Base-by-base conservation (phyloP, 1,140 invertebrate species). In the Meloidogyne exigua region DNA sequence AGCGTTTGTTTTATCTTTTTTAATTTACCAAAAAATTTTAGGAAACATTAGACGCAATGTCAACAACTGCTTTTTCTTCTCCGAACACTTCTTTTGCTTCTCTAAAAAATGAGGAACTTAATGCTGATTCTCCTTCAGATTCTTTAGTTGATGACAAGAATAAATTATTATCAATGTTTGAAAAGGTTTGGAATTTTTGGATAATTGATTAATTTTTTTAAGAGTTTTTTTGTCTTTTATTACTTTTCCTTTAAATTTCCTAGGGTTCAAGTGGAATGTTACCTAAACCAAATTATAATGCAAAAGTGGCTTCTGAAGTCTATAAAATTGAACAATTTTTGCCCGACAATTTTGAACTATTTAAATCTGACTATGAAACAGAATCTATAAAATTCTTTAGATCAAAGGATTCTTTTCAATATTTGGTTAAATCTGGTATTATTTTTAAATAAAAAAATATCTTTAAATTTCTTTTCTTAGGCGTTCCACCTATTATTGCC, bases 11-110 rank as follows among this genome's bases (percentile, higher is more conserved):
- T 25, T 26, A 62, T 9, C 15, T 23, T 28, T 64, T 42, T 15
- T 18, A 28, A 73, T 23, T n/a, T 12, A 18, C 13, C 13, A 36
- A 18, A 44, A 28, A 57, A 15, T 18, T 18, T 65, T n/a, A 73
- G 72, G 72, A 73, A n/a, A 73, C 72, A 13, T 12, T 73, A 13
- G 25, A 73, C 11, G 72, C 72, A 39, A 73, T 73, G 72, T 64
- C 72, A 25, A 57, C 44, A 15, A 73, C 72, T 13, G 72, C 72
- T 26, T 73, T 73, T 64, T 73, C 72, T 10, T 73, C 72, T 1
- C 36, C 57, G 9, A 73, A 73, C 36, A 26, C 57, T 65, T 25
- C 18, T 23, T 12, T 64, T 64, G 15, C 57, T 65, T 25, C 18
- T 23, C 2, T 28, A 32, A 65, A 32, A 21, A 65, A 57, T 1